A percentile compares a stretch with the other conserved stretches of the same genome.
Evolutionary conservation across 37 sponge, comb jelly and placozoan genomes (phyloP).

Genomic region (Aplysina aerophoba): DNA sequence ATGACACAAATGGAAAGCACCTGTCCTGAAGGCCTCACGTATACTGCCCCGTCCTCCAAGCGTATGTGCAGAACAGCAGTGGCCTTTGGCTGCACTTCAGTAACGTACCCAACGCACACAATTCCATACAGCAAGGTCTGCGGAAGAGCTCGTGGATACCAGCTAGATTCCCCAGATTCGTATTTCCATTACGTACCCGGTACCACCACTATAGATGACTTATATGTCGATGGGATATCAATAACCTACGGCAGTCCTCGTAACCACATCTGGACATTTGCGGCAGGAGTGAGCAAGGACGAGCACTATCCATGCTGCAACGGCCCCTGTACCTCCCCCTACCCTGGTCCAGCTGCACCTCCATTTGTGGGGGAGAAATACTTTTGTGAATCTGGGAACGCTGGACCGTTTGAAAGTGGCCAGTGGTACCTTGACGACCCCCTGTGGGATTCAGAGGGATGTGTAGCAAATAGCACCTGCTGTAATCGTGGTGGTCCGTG

Average conservation of each 20-base stretch:
- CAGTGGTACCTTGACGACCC: background rate
- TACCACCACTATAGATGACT: background rate
- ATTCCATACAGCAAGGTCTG: background rate
- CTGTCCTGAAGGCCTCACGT: background rate
- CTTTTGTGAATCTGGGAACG: background rate
- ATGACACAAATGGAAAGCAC: background rate
- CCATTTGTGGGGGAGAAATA: background rate
- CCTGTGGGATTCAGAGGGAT: constrained; percentile 2
- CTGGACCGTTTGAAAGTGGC: background rate
- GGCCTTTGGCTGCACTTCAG: background rate
- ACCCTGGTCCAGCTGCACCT: background rate
- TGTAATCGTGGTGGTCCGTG: constrained; percentile 8
- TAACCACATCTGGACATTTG: constrained; percentile 1
- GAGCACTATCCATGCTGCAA: too few relatives aligned
- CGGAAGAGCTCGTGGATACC: background rate
- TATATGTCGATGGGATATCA: background rate
- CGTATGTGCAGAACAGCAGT: background rate
- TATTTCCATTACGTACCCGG: too few relatives aligned
- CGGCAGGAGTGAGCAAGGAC: background rate
- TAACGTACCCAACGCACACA: background rate
- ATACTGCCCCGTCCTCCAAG: background rate
- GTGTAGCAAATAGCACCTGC: background rate
- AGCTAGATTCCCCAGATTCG: background rate
- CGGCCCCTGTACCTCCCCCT: background rate
- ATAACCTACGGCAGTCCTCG: constrained; percentile 3